Base-by-base conservation (phyloP, 2,113 vertebrate genomes). In the Sander vitreus region DNA sequence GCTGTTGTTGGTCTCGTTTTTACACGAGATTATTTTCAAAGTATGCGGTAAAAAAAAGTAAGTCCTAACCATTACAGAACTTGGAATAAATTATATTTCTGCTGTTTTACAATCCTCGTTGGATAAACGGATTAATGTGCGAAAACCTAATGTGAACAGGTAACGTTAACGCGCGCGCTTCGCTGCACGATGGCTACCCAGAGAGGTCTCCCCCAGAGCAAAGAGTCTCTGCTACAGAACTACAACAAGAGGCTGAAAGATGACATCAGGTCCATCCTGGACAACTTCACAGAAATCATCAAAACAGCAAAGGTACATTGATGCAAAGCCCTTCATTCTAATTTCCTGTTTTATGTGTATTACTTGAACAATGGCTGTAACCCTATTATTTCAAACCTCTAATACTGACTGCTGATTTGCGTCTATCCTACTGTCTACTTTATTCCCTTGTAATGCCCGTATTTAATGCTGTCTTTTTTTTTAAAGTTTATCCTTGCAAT, bases 181-280 rank as follows among this genome's bases (percentile, higher is more conserved):
- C 51, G 18, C 67, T 55, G 75, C 1, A 69, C 64, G 30, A 98
- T 99, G 98, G 94, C 97, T 5, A 95, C 96, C 73, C 96, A 96
- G 65, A 90, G 98, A 58, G 97, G 95, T 1, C 94, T 98, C 47
- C 96, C 98, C 0, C 97, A 99, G 88, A 99, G 97, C 87, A 99
- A 99, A 89, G 98, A 99, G 93, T 95, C 96, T 1, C 94, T 99
- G 62, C 94, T 99, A 10, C 98, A 99, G 94, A 99, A 96, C 30
- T 99, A 99, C 94, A 99, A 99, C 93, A 99, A 99, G 88, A 96
- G 98, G 27, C 95, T 99, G 27, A 98, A 97, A 78, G 98, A 99
- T n/a, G 98, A 99, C 8, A 92, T 98, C 88, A 95, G 96, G 50
- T 99, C 98, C 55, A 96, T 99, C 86, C 94, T 98, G 94, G 98